phyloP scores from a whole-genome alignment of 2,113 vertebrate species.

The Girardinichthys multiradiatus region DNA sequence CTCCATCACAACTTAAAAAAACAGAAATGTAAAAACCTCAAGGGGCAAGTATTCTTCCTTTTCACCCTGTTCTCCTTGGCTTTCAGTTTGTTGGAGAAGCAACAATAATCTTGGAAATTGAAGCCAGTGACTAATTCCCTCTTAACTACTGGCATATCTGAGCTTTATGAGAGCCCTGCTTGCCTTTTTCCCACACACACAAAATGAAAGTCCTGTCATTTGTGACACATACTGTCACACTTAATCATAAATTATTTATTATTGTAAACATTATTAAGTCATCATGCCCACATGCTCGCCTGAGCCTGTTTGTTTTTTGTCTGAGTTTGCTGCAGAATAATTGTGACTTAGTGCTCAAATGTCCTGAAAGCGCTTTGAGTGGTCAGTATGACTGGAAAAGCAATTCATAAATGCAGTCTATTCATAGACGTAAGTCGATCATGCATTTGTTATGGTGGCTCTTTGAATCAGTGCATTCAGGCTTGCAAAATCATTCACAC shows the following conservation, averaged over 20 bases:
- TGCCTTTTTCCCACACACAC: conserved; percentile 39
- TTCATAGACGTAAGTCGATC: too few relatives aligned
- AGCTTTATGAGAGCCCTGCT: conserved; percentile 30
- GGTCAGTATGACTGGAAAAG: too few relatives aligned
- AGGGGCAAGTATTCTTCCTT: conserved; percentile 34
- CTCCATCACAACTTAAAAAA: conserved; percentile 37
- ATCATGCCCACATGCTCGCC: conserved; percentile 42
- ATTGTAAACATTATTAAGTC: conserved; percentile 28
- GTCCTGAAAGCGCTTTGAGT: not conserved
- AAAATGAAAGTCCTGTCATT: not conserved
- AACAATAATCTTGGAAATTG: conserved; percentile 29
- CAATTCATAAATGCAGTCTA: too few relatives aligned
- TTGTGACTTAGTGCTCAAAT: not conserved
- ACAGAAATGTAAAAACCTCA: conserved; percentile 18
- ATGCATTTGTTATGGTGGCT: too few relatives aligned
- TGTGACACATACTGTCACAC: conserved; percentile 14
- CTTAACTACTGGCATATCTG: conserved; percentile 32
- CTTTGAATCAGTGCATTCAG: too few relatives aligned
- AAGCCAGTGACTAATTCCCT: conserved; percentile 32
- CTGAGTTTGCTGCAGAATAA: not conserved
- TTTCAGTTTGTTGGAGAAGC: conserved; percentile 10
- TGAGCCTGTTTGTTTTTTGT: conserved; percentile 41
- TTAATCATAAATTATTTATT: conserved; percentile 4
- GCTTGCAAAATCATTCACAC: too few relatives aligned
- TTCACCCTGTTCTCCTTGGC: conserved; percentile 52